Conservation (phyloP, 2,888 invertebrate species). For the Eustalomyia histrio region DNA sequence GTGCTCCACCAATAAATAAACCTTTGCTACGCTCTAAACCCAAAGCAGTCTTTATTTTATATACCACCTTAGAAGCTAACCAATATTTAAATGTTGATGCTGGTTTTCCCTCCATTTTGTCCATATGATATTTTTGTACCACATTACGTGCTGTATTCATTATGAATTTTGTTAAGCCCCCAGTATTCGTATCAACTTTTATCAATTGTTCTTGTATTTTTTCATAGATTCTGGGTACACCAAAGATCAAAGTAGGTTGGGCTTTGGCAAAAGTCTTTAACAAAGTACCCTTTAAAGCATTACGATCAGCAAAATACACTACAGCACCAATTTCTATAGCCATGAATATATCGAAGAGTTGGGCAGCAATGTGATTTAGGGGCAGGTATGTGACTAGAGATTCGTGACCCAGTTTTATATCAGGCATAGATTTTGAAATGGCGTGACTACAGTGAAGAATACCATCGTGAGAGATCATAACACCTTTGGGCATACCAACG, state of each 20-base stretch:
- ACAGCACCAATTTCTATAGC: conserved; percentile 71
- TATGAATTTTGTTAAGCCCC: conserved; percentile 85
- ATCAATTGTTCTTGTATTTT: conserved; percentile 93
- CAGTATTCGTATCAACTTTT: conserved; percentile 85
- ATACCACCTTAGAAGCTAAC: conserved; percentile 83
- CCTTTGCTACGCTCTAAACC: conserved; percentile 87
- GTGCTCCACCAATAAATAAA: conserved; percentile 90
- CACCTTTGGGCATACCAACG: conserved; percentile 92
- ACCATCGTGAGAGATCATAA: conserved; percentile 95
- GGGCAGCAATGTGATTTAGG: conserved; percentile 93
- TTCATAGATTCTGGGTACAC: conserved; percentile 95
- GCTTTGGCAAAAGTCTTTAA: conserved; percentile 86
- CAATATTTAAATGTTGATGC: conserved; percentile 69
- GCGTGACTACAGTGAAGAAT: conserved; percentile 84
- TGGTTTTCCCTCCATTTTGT: conserved; percentile 79
- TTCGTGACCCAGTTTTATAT: conserved; percentile 82
- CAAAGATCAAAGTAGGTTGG: conserved; percentile 90
- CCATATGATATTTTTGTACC: conserved; percentile 82
- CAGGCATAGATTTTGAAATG: conserved; percentile 80
- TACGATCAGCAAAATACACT: conserved; percentile 91
- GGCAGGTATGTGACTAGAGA: conserved; percentile 89
- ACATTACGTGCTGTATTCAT: conserved; percentile 84
- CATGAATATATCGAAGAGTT: conserved; percentile 86
- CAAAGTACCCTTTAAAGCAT: conserved; percentile 91
- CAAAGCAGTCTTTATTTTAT: conserved; percentile 86